These are phyloP conservation scores for Camelus bactrianus DNA, from an alignment of 2,113 vertebrate genomes.

Conservation along the genomic window DNA sequence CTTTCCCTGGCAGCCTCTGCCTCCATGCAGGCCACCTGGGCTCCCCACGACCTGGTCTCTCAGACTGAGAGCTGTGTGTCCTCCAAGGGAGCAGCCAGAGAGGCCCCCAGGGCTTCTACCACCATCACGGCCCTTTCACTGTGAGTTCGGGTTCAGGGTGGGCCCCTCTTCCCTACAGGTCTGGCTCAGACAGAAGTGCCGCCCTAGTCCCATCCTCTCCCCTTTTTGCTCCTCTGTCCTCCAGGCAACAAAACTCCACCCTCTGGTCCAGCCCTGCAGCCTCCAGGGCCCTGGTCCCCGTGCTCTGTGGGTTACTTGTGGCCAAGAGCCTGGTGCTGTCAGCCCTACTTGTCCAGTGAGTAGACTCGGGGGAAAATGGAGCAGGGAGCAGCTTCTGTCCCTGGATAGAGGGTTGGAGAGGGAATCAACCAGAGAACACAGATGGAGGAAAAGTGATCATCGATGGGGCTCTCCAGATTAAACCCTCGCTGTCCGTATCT, in stretches of 20 bases:
- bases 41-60: neutral
- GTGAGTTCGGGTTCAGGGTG: constrained; percentile 16
- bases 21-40: neutral
- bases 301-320: neutral
- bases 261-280: neutral
- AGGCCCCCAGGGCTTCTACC: neutral
- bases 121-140: neutral
- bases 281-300: neutral
- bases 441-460: neutral
- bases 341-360: neutral
- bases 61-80: neutral
- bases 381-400: neutral
- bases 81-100: neutral
- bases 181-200: neutral
- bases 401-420: neutral
- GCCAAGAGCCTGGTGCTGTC: neutral
- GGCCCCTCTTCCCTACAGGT: neutral
- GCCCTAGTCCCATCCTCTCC: neutral
- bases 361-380: neutral
- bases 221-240: neutral
- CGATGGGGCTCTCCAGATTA: neutral
- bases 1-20: neutral
- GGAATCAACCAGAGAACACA: neutral
- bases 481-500: neutral
- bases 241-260: neutral